Evolutionary conservation across 2,888 invertebrate genomes (phyloP), one percentile per base, ranked within the genome.

Genomic region (Coelopa pilipes): DNA sequence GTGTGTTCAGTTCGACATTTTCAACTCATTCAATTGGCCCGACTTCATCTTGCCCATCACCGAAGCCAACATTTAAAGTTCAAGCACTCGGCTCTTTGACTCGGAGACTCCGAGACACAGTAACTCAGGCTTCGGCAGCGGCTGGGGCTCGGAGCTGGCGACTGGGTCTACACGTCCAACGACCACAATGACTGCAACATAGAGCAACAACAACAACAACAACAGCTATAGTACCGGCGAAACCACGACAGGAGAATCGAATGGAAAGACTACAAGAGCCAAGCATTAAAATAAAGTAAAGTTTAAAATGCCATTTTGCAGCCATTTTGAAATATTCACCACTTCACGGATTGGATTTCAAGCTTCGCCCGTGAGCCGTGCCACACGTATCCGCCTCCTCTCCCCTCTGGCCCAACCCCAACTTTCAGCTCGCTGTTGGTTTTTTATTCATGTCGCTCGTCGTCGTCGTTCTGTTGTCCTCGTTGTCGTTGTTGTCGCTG

Each of bases 261-360:
- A 7, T 34, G 55, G 55, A 68, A 46, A 17, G 57, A 69, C 55
- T 69, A 19, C 59, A 69, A 69, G 34, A 34, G 34, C 57, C 57
- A 69, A 57, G 60, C 47, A 70, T 69, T 70, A 60, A 60, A 60
- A 70, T 70, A 24, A 49, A 21, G 47, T 59, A 59, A 70, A 70
- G 15, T 70, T 70, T 60, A 60, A 70, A 70, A 59, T 60, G 70
- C 60, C 70, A 70, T 49, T 69, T 70, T 59, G 72, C 76, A 74
- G 78, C 78, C 78, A 79, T 79, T 79, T 79, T 79, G 60, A 78
- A 79, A 74, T 78, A 74, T 78, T 76, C 66, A 76, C 71, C 74
- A 74, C 24, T 67, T 67, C 73, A 45, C 53, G 63, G 70, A 76
- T 75, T 73, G 76, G 74, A 55, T 78, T 77, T 75, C 73, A 24